phyloP scores from a whole-genome alignment of 2,113 vertebrate species.

The Calidris pygmaea region DNA sequence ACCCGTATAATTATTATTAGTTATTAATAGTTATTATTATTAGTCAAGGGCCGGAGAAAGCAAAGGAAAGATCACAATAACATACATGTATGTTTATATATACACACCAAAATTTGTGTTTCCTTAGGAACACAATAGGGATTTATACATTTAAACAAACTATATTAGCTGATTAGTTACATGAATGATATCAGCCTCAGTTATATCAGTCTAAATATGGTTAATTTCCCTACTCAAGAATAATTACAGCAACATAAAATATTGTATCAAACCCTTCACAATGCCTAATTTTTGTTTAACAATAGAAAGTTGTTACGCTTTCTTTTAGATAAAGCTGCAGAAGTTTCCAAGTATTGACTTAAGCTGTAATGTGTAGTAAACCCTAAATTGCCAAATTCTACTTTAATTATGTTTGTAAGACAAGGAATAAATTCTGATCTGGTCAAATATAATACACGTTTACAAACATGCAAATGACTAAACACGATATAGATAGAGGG shows the following conservation, averaged over 20 bases:
- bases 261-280: neutral
- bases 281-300: neutral
- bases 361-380: neutral
- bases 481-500: neutral
- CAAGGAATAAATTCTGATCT: neutral
- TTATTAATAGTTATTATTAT: neutral
- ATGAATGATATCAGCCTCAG: neutral
- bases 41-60: neutral
- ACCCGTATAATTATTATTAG: neutral
- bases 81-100: rapidly evolving
- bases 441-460: neutral
- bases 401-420: neutral
- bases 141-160: neutral
- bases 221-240: neutral
- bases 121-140: neutral
- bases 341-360: neutral
- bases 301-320: neutral
- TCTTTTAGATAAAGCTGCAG: neutral
- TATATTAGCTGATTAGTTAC: neutral
- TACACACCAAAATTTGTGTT: rapidly evolving
- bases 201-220: neutral
- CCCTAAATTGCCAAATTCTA: neutral
- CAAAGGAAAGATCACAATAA: neutral
- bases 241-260: neutral
- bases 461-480: neutral